Base-by-base conservation (phyloP, 2,888 invertebrate species). In the Drosophila kanekoi region DNA sequence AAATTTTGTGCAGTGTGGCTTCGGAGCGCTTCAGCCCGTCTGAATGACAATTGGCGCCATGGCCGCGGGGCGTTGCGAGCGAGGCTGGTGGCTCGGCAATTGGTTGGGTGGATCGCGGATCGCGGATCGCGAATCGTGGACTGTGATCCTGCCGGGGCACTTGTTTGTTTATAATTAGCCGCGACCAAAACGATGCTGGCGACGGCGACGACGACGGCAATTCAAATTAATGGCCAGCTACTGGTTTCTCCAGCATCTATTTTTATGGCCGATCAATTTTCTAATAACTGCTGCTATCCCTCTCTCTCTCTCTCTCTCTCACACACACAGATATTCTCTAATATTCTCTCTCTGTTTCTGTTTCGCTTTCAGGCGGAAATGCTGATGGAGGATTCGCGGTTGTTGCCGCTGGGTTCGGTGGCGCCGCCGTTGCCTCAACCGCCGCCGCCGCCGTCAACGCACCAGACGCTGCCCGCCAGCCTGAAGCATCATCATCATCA, bases 401-500 rank as follows among this genome's bases (percentile, higher is more conserved):
- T 89, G 49, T 72, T 70, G 53, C 81, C 81, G 41, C 64, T 79
- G 65, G 78, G 78, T 2, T 51, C 82, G 77, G 70, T 74, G 69
- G 80, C 86, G 70, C 79, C 88, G 35, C 18, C 81, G 56, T 61
- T 79, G 43, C 70, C 64, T 28, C 60, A 16, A 41, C 4, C 70
- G 44, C 61, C 72, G 54, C 67, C 67, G 45, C 23, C 23, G 23
- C 23, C 23, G 23, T 28, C 23, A 28, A 28, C 79, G 58, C 82
- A 81, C 57, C 69, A 79, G 66, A 51, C 73, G 51, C 63, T 86
- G 52, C 68, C 82, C 18, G 69, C 83, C 38, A 77, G 67, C 53
- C 49, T 93, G 93, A 64, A 94, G 93, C 92, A 94, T 94, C 91
- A 77, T 48, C 56, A 57, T 14, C 69, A 65, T 13, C 38, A 38